These are phyloP conservation scores for Echiichthys vipera DNA, from an alignment of 2,797 vertebrate genomes.

Conservation along the genomic window DNA sequence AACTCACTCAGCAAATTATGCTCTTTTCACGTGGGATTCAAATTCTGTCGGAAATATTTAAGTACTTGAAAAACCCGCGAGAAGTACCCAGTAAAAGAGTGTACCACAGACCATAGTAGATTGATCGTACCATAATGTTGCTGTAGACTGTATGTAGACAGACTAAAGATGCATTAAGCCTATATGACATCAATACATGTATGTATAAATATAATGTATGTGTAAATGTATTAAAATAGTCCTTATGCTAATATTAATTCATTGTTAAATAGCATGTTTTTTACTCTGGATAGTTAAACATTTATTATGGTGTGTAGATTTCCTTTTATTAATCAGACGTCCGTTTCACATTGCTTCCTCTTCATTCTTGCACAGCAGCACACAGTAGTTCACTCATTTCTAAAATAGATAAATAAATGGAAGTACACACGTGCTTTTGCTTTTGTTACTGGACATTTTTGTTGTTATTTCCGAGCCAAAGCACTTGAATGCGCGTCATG, in stretches of 20 bases:
- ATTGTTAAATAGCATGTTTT: background rate
- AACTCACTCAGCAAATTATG: background rate
- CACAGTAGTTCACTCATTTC: background rate
- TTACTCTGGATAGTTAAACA: too few relatives aligned
- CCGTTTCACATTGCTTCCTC: background rate
- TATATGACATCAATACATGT: too few relatives aligned
- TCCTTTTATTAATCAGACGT: background rate
- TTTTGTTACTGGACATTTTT: conserved; percentile 7
- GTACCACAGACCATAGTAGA: too few relatives aligned
- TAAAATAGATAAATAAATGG: conserved; percentile 11
- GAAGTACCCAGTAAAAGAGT: background rate
- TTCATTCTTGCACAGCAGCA: background rate
- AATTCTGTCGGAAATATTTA: background rate
- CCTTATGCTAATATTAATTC: background rate
- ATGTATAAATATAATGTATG: too few relatives aligned
- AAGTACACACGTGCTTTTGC: background rate
- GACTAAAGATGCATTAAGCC: too few relatives aligned
- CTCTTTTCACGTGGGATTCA: background rate
- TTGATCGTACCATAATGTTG: too few relatives aligned
- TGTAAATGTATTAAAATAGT: too few relatives aligned
- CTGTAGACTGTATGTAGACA: too few relatives aligned
- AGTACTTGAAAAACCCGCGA: background rate
- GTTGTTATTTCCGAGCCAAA: conserved; percentile 45
- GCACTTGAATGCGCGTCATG: conserved; percentile 34
- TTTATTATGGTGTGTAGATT: background rate